phyloP scores from a whole-genome alignment of 2,888 invertebrate genomes.

The Drosophila tripunctata region DNA sequence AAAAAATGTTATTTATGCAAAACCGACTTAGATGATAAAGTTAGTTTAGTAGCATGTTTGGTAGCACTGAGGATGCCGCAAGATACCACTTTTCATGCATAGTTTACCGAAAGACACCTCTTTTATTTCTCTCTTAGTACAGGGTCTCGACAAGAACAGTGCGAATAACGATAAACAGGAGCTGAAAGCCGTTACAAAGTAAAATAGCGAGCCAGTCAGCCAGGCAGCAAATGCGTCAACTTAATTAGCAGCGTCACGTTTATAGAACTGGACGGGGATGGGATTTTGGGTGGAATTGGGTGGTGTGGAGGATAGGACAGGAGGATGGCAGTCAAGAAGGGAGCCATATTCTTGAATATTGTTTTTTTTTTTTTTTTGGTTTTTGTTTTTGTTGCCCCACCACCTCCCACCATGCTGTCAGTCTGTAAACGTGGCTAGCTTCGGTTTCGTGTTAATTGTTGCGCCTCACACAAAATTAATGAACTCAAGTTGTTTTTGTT shows the following conservation, averaged over 20 bases:
- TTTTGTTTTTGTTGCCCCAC: constrained; percentile 6
- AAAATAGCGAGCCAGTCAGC: constrained; percentile 43
- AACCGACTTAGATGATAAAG: too few relatives aligned
- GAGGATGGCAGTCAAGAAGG: constrained; percentile 30
- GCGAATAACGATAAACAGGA: constrained; percentile 12
- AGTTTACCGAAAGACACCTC: background rate
- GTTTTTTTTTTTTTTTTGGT: constrained; percentile 40
- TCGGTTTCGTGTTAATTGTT: constrained; percentile 77
- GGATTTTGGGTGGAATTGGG: background rate
- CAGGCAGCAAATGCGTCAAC: constrained; percentile 75
- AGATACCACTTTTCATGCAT: too few relatives aligned
- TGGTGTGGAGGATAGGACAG: background rate
- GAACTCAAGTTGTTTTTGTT: constrained; percentile 69
- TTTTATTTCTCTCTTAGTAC: background rate
- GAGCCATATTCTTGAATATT: constrained; percentile 72
- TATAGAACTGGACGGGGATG: constrained; percentile 22
- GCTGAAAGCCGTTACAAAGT: constrained; percentile 24
- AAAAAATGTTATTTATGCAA: too few relatives aligned
- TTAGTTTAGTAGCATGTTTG: too few relatives aligned
- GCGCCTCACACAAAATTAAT: constrained; percentile 79
- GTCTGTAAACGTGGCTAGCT: constrained; percentile 35
- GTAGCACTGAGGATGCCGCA: too few relatives aligned
- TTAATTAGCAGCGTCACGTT: constrained; percentile 80
- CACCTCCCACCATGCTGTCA: background rate
- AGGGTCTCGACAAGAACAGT: background rate